Percentiles rank a stretch among this genome's conserved stretches.
Evolutionary conservation across 2,797 vertebrate genomes (phyloP).

Genomic region (Helarctos malayanus): DNA sequence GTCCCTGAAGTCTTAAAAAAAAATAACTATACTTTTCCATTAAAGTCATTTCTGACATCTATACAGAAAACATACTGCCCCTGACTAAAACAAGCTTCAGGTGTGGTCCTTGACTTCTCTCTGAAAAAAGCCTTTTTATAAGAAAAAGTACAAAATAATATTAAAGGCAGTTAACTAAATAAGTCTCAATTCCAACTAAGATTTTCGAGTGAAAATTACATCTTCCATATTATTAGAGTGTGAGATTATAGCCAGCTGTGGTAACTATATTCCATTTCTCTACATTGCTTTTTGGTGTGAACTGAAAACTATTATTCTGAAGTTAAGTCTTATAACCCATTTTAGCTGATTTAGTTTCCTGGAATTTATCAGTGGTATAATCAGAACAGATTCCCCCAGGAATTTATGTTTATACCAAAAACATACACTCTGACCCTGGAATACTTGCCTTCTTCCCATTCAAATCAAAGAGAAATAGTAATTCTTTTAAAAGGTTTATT

Average conservation of each 20-base stretch:
- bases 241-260: conserved; percentile 42
- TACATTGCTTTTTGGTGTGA: conserved; percentile 34
- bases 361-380: conserved; percentile 65
- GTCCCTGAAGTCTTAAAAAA: conserved; percentile 55
- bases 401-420: conserved; percentile 52
- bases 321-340: conserved; percentile 36
- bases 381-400: conserved; percentile 44
- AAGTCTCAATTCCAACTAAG: conserved; percentile 1
- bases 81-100: conserved; percentile 29
- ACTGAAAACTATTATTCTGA: conserved; percentile 23
- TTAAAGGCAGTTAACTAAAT: conserved; percentile 15
- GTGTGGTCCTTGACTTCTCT: conserved; percentile 23
- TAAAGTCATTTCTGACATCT: conserved; percentile 38
- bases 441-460: background rate
- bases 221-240: conserved; percentile 10
- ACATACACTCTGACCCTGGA: conserved; percentile 14
- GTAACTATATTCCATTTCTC: conserved; percentile 25
- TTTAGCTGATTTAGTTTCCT: conserved; percentile 51
- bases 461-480: conserved; percentile 44
- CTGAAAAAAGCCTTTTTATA: background rate
- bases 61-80: background rate
- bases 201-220: conserved; percentile 57
- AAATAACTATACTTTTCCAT: conserved; percentile 54
- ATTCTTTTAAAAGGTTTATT: background rate
- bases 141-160: conserved; percentile 9